Percentiles rank a stretch among this genome's conserved stretches.
Conservation (phyloP, 1,140 invertebrate genomes). For the Pogonognathellus flavescens region DNA sequence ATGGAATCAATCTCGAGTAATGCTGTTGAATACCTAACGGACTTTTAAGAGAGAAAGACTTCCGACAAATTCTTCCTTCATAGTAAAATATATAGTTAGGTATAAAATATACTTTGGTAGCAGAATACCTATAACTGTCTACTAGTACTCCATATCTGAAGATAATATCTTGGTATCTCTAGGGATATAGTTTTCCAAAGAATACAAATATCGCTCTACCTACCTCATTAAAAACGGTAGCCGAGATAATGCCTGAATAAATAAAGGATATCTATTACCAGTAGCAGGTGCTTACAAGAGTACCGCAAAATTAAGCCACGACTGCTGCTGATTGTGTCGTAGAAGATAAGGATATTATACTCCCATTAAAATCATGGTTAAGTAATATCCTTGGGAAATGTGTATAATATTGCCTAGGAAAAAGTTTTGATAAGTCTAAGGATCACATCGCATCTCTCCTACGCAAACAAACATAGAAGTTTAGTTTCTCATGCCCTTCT, state of each 20-base stretch:
- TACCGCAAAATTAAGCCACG: conserved; percentile 5
- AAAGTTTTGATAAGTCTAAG: conserved; percentile 14
- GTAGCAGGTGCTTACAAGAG: background rate
- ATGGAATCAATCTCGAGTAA: background rate
- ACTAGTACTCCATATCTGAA: too few relatives aligned
- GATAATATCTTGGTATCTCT: too few relatives aligned
- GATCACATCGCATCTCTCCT: background rate
- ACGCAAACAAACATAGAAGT: background rate
- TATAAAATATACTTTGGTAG: too few relatives aligned
- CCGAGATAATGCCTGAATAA: too few relatives aligned
- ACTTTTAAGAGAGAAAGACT: background rate
- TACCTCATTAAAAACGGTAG: too few relatives aligned
- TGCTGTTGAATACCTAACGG: conserved; percentile 1
- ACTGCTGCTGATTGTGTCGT: background rate
- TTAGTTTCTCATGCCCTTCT: background rate
- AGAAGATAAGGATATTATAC: background rate
- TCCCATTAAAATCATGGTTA: background rate
- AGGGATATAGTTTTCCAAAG: too few relatives aligned
- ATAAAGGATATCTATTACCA: too few relatives aligned
- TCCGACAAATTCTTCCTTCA: conserved; percentile 13
- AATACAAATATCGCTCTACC: too few relatives aligned
- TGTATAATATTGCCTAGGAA: background rate
- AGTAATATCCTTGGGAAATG: conserved; percentile 4
- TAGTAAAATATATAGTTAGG: too few relatives aligned
- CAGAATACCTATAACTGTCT: too few relatives aligned